Percentiles rank a stretch among this genome's conserved stretches.
phyloP scores from a whole-genome alignment of 2,113 vertebrate species.

The Elanoides forficatus region DNA sequence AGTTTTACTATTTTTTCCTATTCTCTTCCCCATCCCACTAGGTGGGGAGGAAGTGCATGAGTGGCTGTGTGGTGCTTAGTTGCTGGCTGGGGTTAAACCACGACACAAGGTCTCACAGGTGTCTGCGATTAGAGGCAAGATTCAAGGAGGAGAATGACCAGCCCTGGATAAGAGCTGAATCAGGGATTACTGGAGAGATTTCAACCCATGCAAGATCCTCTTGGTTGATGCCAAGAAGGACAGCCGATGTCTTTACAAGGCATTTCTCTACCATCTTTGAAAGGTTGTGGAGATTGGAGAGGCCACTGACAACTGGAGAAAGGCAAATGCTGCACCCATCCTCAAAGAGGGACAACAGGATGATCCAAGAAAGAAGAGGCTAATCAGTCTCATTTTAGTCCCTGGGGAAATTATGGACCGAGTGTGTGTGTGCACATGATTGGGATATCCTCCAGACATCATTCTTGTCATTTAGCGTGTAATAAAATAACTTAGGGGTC shows the following conservation, averaged over 20 bases:
- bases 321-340: neutral
- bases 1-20: no score
- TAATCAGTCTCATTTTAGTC: neutral
- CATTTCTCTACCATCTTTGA: neutral
- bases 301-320: neutral
- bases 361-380: neutral
- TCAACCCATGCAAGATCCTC: accelerated
- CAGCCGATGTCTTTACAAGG: neutral
- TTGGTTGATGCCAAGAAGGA: neutral
- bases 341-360: neutral
- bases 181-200: neutral
- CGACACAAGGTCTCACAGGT: neutral
- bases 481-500: neutral
- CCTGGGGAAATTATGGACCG: accelerated
- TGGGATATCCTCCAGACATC: neutral
- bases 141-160: neutral
- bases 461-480: neutral
- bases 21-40: no score
- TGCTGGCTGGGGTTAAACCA: no score
- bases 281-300: neutral
- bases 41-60: no score
- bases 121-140: neutral
- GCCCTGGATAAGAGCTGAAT: neutral
- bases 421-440: no score
- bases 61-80: no score